A percentile compares a stretch with the other conserved stretches of the same genome.
phyloP scores from a whole-genome alignment of 2,888 invertebrate species.

The Polydrusus tereticollis region DNA sequence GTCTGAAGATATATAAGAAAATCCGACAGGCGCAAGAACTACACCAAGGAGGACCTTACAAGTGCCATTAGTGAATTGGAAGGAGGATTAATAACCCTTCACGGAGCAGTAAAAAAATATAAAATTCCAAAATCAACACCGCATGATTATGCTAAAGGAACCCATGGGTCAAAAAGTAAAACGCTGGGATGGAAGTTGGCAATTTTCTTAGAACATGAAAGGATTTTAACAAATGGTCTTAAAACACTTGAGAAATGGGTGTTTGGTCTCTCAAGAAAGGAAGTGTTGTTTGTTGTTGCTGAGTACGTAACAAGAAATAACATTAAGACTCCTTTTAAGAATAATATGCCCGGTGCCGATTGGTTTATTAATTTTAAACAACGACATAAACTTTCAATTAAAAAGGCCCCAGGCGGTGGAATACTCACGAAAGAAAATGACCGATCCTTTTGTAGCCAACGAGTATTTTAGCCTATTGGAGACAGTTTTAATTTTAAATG shows the following conservation, averaged over 20 bases:
- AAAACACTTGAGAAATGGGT: conserved; percentile 26
- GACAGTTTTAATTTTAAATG: no score
- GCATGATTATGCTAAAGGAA: conserved; percentile 11
- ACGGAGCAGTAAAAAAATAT: conserved; percentile 12
- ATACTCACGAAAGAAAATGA: conserved; percentile 36
- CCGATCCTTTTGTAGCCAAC: background rate
- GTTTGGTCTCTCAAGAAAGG: conserved; percentile 26
- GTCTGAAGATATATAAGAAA: conserved; percentile 13
- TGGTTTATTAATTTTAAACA: background rate
- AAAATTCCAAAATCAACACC: conserved; percentile 18
- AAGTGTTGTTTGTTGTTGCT: conserved; percentile 29
- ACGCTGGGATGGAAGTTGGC: conserved; percentile 6
- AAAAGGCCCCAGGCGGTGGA: conserved; percentile 39
- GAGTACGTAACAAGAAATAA: conserved; percentile 30
- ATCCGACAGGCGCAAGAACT: conserved; percentile 6
- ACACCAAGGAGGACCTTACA: conserved; percentile 6
- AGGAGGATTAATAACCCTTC: conserved; percentile 11
- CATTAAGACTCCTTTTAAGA: conserved; percentile 20
- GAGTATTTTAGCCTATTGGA: no score
- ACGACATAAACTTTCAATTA: conserved; percentile 27
- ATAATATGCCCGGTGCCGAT: conserved; percentile 21
- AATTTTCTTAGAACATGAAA: conserved; percentile 31
- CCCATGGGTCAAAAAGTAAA: conserved; percentile 19
- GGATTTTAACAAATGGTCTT: conserved; percentile 22
- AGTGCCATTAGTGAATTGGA: background rate